Percentiles rank a stretch among this genome's conserved stretches.
Conservation (phyloP, 2,113 vertebrate genomes). For the Poeciliopsis turrubarensis region DNA sequence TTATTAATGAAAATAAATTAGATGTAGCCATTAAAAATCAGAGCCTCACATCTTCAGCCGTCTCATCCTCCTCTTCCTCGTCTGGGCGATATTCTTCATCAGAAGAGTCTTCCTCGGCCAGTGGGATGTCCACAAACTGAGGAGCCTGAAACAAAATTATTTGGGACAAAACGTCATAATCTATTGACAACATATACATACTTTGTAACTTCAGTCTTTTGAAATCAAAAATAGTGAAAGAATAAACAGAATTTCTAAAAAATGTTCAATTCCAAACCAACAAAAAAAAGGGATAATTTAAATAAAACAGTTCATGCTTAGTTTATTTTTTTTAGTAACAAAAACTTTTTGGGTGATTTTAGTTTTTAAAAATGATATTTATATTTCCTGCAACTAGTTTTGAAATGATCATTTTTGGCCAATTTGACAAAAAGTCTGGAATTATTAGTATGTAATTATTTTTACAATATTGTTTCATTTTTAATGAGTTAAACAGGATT, state of each 20-base stretch:
- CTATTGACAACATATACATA: not conserved
- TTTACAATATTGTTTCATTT: no score
- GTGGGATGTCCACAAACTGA: slow-evolving; percentile 95
- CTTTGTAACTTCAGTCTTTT: not conserved
- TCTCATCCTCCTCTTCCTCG: slow-evolving; percentile 96
- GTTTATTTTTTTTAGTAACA: no score
- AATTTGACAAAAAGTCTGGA: no score
- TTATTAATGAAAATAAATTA: accelerated
- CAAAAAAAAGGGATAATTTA: no score
- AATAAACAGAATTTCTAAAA: not conserved
- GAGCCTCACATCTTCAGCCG: slow-evolving; percentile 83
- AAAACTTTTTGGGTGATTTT: no score
- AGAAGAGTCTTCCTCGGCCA: slow-evolving; percentile 96
- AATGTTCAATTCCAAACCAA: no score
- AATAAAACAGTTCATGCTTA: no score
- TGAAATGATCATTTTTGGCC: no score
- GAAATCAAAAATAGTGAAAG: not conserved
- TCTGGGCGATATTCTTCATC: slow-evolving; percentile 96
- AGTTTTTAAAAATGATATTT: no score
- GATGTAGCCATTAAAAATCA: not conserved
- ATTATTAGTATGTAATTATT: no score
- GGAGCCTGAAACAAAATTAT: slow-evolving; percentile 77
- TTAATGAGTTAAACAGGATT: no score
- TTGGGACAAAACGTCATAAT: not conserved
- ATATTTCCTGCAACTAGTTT: no score